These are phyloP conservation scores for Poeciliopsis occidentalis DNA, from an alignment of 2,113 vertebrate genomes.

Conservation along the genomic window DNA sequence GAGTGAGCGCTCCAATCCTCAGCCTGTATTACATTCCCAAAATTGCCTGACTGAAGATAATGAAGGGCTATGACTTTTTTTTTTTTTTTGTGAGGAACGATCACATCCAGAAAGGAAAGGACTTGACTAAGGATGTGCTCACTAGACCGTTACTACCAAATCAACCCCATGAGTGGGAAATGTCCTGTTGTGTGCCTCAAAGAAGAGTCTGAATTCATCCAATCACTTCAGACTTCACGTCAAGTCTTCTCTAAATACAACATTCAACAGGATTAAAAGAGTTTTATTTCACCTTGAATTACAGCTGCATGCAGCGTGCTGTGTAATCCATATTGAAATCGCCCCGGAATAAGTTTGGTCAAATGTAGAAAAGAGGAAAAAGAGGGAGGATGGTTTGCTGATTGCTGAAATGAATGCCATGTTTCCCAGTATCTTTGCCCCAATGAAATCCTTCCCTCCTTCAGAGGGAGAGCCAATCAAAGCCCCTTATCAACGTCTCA, in stretches of 20 bases:
- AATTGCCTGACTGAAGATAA: constrained; percentile 77
- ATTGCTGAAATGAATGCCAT: constrained; percentile 77
- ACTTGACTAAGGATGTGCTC: constrained; percentile 70
- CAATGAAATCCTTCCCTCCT: constrained; percentile 73
- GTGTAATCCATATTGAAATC: constrained; percentile 77
- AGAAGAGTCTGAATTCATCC: constrained; percentile 56
- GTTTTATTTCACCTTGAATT: constrained; percentile 79
- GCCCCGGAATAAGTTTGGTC: constrained; percentile 77
- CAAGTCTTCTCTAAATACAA: constrained; percentile 36
- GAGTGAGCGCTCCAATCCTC: constrained; percentile 62
- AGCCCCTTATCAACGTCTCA: constrained; percentile 76
- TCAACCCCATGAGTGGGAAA: constrained; percentile 66
- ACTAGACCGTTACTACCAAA: constrained; percentile 76
- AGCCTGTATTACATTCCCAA: constrained; percentile 79
- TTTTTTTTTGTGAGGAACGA: constrained; percentile 38
- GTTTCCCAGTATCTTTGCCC: constrained; percentile 66
- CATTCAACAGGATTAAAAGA: constrained; percentile 62
- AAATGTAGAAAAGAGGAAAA: constrained; percentile 61
- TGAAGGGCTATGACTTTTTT: constrained; percentile 69
- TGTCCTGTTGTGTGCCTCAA: constrained; percentile 58
- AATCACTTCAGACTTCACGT: constrained; percentile 57
- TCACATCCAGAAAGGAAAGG: constrained; percentile 67
- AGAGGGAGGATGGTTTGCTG: constrained; percentile 56
- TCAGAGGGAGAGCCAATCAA: constrained; percentile 74
- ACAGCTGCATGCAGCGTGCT: constrained; percentile 47